Percentiles rank a stretch among this genome's conserved stretches.
These are phyloP conservation scores for Nomada goodeniana DNA, from an alignment of 2,888 invertebrate genomes.

Conservation along the genomic window DNA sequence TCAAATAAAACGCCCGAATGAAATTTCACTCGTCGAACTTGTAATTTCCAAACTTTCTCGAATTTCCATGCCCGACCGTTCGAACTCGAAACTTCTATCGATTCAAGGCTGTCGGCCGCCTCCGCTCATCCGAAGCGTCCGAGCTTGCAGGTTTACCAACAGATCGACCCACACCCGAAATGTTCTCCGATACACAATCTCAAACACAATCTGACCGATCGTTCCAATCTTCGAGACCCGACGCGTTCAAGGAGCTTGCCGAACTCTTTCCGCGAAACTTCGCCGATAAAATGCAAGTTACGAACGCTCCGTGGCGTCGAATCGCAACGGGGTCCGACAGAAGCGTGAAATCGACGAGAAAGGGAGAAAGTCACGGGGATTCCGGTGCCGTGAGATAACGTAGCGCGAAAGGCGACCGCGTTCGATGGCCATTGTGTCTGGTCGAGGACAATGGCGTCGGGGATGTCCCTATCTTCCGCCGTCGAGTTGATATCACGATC, in stretches of 20 bases:
- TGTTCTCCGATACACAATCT: no score
- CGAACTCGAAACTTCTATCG: background rate
- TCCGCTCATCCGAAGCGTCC: no score
- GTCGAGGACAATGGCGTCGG: slow-evolving; percentile 64
- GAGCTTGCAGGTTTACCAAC: no score
- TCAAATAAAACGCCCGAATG: background rate
- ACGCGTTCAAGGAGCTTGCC: background rate
- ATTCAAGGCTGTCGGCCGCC: no score
- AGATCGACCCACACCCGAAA: no score
- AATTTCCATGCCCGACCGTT: background rate
- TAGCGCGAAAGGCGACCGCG: slow-evolving; percentile 53
- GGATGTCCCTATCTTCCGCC: slow-evolving; percentile 62
- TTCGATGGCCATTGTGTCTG: slow-evolving; percentile 50
- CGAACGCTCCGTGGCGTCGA: background rate
- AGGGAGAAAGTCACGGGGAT: slow-evolving; percentile 43
- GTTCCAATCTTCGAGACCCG: background rate
- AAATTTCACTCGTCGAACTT: background rate
- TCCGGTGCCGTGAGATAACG: slow-evolving; percentile 56
- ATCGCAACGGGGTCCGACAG: background rate
- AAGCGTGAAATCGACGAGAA: slow-evolving; percentile 14
- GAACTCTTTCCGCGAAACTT: background rate
- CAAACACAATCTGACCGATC: background rate
- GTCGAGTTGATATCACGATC: slow-evolving; percentile 69
- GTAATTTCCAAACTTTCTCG: background rate
- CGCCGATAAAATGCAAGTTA: background rate